Base-by-base conservation (phyloP, 1,140 invertebrate genomes). In the Zaprionus taronus region DNA sequence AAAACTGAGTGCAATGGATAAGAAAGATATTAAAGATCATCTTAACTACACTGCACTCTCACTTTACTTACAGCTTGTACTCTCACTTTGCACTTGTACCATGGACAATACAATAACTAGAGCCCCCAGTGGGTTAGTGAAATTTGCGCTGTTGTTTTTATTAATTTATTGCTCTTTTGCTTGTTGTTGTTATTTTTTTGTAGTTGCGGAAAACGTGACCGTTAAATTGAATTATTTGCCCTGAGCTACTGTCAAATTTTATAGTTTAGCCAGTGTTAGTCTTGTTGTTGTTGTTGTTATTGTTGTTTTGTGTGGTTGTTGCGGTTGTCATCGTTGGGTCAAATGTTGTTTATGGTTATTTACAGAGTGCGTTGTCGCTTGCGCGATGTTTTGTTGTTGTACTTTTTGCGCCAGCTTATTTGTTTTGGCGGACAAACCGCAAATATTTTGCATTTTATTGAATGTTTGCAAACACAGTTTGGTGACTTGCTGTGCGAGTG, bases 161-260 rank as follows among this genome's bases (percentile, higher is more conserved):
- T 67, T 72, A 69, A 65, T 63, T 77, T 87, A 66, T 75, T 67
- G 69, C 65, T 53, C 17, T 77, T 70, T 66, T 56, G 58, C n/a
- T 65, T 41, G 6, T 15, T 64, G 58, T 44, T 57, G 20, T 63
- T 76, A 31, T 38, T 34, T 38, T 34, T n/a, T 56, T 44, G 51
- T 5, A 31, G 11, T 73, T 67, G 69, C 65, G 74, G 78, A 38
- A 77, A 89, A 84, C 84, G 79, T 89, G 85, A 89, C 70, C 72
- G 72, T 82, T 84, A 77, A 90, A 90, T 78, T 72, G 71, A 89
- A 89, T 79, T 77, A 89, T 87, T 65, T 81, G 72, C 70, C 58
- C 53, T 73, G 68, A 68, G 58, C 63, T 34, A 62, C 44, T 49
- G 65, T 63, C 64, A 74, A 65, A 41, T 57, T 68, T 78, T 73